Evolutionary conservation across 2,888 invertebrate species (phyloP), one percentile per base, ranked within the genome.

Genomic region (Leucoma salicis): DNA sequence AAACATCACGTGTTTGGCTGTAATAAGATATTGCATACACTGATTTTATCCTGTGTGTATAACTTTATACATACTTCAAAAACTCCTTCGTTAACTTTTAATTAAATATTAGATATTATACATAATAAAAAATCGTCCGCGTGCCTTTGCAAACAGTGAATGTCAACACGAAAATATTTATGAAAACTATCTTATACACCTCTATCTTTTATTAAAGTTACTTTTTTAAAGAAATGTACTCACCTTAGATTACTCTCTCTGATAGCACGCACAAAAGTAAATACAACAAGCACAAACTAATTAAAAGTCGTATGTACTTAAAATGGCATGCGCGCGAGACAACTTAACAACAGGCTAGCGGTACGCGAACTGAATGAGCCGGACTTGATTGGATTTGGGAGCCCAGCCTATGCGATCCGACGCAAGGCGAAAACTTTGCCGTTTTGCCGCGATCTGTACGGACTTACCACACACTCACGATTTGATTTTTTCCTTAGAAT

Each of bases 381-480:
- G 29, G 29, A 29, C 13, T 27, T 10, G 29, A 13, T 12, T 13
- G 8, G 29, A 6, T 29, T n/a, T n/a, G 49, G 39, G 42, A 48
- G 46, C 42, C 36, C 40, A n/a, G n/a, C n/a, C n/a, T n/a, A n/a
- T n/a, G n/a, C n/a, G n/a, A n/a, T n/a, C n/a, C n/a, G n/a, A n/a
- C n/a, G n/a, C n/a, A n/a, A n/a, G n/a, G n/a, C n/a, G n/a, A n/a
- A n/a, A n/a, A n/a, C n/a, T 43, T 46, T 46, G 41, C 45, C 52
- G 49, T 46, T 46, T 48, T 37, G 49, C 49, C 50, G 46, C 44
- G 47, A 42, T 56, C 2, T 48, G 39, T 37, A 31, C 48, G 40
- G 55, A 42, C 58, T 10, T 54, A 61, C 61, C 54, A 53, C 40
- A 46, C 46, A 43, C 54, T 47, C 35, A 39, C 46, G 44, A 39